Base-by-base conservation (phyloP, 2,888 invertebrate genomes). In the Piscicola geometra region DNA sequence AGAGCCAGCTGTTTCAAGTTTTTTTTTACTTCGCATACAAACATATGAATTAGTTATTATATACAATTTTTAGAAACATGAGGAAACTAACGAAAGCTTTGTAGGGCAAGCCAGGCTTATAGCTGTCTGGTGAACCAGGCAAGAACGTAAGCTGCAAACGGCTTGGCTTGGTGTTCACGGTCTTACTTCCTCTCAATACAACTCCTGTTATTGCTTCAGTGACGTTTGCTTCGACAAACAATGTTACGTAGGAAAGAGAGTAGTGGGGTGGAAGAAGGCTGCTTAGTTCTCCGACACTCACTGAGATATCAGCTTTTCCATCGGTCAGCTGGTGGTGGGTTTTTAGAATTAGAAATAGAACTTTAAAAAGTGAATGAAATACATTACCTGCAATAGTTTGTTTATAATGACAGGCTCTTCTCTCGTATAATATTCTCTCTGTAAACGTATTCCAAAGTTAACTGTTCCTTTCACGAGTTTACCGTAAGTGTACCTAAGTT, bases 401-500 rank as follows among this genome's bases (percentile, higher is more conserved):
- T 3, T 25, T 3, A 56, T 5, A 5, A 25, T 21, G 9, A n/a
- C 15, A 18, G 12, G 32, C 3, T 15, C 30, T 30, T 67, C 67
- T 15, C n/a, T 67, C 3, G 15, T 2, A 67, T 32, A 67, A 15
- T 32, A 67, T 2, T 35, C 9, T 5, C 35, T 15, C 5, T 5
- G 2, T 5, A 70, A 36, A n/a, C 41, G 35, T 2, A 64, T 30
- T 9, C 30, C 35, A 64, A 76, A n/a, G 12, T 0, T 60, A 33
- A 36, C 76, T 2, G 12, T n/a, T 60, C 76, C 76, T 56, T 56
- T 71, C 3, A 76, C 76, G 25, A 71, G 36, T 25, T 76, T 70
- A n/a, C 76, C 71, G 69, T 69, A 76, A 3, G 76, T 76, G 64
- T 76, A 76, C 5, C 76, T 76, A n/a, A 56, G 60, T 56, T 12